A percentile compares a stretch with the other conserved stretches of the same genome.
These are phyloP conservation scores for Folsomia manolachei DNA, from an alignment of 2,888 invertebrate species.

Conservation along the genomic window DNA sequence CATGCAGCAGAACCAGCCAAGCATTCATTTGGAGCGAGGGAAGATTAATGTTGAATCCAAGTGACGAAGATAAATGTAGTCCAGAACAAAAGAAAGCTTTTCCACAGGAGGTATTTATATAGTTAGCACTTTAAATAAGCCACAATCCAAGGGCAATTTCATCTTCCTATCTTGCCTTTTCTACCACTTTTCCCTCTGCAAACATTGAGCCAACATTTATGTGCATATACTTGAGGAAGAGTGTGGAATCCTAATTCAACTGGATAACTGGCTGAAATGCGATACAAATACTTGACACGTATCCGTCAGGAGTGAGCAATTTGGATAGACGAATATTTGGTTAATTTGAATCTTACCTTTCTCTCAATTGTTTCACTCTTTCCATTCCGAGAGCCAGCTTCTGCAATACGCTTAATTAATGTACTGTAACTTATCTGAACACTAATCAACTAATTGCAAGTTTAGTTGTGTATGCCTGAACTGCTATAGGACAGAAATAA, in stretches of 20 bases:
- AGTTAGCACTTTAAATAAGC: constrained; percentile 7
- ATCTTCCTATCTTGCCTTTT: background rate
- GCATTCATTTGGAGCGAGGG: background rate
- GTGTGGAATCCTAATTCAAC: no score
- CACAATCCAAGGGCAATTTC: background rate
- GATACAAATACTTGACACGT: constrained; percentile 16
- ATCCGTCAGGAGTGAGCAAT: no score
- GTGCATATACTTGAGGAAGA: no score
- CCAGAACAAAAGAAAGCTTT: constrained; percentile 3
- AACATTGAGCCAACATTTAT: no score
- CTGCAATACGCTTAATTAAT: background rate
- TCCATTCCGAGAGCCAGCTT: background rate
- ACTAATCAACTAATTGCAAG: no score
- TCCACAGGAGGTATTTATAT: background rate
- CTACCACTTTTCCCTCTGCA: no score
- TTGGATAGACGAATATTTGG: no score
- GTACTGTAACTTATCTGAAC: background rate
- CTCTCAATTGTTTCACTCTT: background rate
- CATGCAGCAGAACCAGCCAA: background rate
- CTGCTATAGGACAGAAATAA: no score
- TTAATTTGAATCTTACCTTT: no score
- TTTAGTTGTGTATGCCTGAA: no score
- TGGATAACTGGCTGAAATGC: constrained; percentile 6
- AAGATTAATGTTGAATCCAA: constrained; percentile 39
- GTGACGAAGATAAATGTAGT: constrained; percentile 46